Evolutionary conservation across 2,797 vertebrate genomes (phyloP).

Genomic region (Bradypodion pumilum): DNA sequence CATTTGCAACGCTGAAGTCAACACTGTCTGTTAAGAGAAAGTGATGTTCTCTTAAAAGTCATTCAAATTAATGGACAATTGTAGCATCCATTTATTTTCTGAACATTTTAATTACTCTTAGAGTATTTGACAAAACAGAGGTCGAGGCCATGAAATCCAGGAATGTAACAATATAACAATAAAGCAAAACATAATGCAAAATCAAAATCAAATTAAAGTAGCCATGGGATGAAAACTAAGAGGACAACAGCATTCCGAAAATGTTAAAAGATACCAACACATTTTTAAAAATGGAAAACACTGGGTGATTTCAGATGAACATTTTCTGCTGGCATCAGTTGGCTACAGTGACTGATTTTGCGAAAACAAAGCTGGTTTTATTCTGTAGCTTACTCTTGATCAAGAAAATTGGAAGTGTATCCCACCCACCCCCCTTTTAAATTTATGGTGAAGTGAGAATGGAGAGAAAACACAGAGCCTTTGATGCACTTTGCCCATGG

Average conservation of each 20-base stretch:
- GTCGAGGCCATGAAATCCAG: neutral
- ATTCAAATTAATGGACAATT: neutral
- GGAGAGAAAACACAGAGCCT: no score
- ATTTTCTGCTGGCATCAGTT: no score
- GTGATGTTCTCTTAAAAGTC: neutral
- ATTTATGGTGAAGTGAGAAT: no score
- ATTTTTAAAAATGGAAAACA: neutral
- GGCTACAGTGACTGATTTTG: no score
- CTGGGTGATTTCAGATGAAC: no score
- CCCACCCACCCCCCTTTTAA: no score
- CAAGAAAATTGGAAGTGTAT: no score
- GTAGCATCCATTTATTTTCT: neutral
- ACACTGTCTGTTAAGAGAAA: constrained; percentile 6
- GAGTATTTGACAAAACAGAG: neutral
- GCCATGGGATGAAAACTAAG: neutral
- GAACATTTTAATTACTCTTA: neutral
- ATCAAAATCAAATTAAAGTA: neutral
- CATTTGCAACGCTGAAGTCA: constrained; percentile 7
- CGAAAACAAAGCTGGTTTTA: no score
- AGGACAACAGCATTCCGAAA: neutral
- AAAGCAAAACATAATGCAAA: neutral
- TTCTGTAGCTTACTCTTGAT: no score
- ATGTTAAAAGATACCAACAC: neutral
- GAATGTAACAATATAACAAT: constrained; percentile 2
- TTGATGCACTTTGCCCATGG: no score